Evolutionary conservation across 2,888 invertebrate genomes (phyloP).

Genomic region (Eilema griseolum): DNA sequence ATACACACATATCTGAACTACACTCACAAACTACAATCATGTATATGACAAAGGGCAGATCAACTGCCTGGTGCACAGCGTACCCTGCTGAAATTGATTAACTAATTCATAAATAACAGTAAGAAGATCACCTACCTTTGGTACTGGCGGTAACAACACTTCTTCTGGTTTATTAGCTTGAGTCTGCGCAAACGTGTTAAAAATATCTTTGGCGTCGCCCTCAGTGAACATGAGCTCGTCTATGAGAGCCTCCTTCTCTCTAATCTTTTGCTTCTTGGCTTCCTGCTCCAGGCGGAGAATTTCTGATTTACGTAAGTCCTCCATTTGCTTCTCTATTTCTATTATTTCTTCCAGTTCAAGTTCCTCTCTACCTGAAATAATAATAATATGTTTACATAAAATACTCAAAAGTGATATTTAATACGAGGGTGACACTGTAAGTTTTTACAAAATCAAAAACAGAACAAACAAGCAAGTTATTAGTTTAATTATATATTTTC

Average conservation of each 20-base stretch:
- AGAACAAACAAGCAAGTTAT: too few species aligned
- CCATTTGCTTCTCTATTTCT: constrained; percentile 93
- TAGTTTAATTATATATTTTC: too few species aligned
- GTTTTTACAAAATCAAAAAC: too few species aligned
- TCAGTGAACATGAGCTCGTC: constrained; percentile 98
- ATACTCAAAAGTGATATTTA: too few species aligned
- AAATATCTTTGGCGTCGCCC: constrained; percentile 95
- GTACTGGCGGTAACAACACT: constrained; percentile 73
- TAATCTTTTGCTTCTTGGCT: constrained; percentile 93
- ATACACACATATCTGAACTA: too few species aligned
- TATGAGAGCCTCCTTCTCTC: constrained; percentile 96
- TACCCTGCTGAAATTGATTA: too few species aligned
- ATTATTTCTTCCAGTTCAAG: constrained; percentile 94
- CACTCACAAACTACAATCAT: too few species aligned
- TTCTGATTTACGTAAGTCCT: constrained; percentile 91
- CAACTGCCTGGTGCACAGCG: too few species aligned
- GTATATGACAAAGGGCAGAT: too few species aligned
- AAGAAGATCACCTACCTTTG: constrained; percentile 66
- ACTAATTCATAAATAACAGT: too few species aligned
- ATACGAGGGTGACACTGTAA: too few species aligned
- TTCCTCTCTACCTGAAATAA: constrained; percentile 90
- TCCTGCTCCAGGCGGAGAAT: constrained; percentile 89
- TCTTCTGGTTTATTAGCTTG: constrained; percentile 90
- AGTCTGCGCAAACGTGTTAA: constrained; percentile 92
- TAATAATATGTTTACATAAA: too few species aligned